Evolutionary conservation across 1,140 invertebrate genomes (phyloP).

Genomic region (Zaprionus ghesquierei): DNA sequence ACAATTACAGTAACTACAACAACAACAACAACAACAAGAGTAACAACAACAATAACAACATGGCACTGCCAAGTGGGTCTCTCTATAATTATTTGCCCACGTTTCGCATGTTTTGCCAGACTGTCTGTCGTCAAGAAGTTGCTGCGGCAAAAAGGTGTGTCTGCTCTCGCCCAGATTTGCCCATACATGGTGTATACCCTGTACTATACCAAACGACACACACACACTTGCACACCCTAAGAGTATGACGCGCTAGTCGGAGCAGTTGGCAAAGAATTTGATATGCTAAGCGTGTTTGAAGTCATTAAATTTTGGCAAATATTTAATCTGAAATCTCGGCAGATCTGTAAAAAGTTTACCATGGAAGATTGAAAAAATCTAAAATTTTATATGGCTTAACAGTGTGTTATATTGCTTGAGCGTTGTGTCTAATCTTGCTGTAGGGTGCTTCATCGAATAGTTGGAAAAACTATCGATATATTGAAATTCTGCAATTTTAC

Average conservation of each 20-base stretch:
- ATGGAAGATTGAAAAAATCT: no score
- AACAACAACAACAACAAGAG: conserved; percentile 16
- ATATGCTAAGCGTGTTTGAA: neutral
- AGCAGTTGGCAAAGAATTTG: no score
- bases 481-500: no score
- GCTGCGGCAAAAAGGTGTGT: conserved; percentile 38
- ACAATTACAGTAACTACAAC: conserved; percentile 66
- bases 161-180: neutral
- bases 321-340: no score
- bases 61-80: conserved; percentile 54
- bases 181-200: neutral
- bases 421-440: no score
- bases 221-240: no score
- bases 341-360: no score
- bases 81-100: conserved; percentile 79
- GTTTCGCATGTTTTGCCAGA: conserved; percentile 77
- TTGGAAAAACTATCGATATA: no score
- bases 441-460: no score
- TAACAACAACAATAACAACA: neutral
- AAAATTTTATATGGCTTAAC: no score
- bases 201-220: neutral
- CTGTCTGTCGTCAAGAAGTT: conserved; percentile 69
- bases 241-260: neutral
- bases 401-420: no score
- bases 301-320: neutral